These are phyloP conservation scores for Melanostigma gelatinosum DNA, from an alignment of 2,113 vertebrate species.

Conservation along the genomic window DNA sequence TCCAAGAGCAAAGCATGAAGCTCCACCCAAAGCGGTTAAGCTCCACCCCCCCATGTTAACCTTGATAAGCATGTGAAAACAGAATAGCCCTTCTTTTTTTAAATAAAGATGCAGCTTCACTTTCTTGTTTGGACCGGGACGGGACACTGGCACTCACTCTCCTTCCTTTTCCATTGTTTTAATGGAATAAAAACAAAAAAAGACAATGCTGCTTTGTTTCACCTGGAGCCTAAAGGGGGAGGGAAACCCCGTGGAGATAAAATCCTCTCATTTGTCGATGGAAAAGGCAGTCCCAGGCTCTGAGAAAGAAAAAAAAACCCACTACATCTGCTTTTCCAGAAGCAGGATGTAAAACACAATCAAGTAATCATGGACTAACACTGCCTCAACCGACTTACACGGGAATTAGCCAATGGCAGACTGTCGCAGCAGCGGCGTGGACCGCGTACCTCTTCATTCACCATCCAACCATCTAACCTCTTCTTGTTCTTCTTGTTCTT, in stretches of 20 bases:
- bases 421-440: conserved; percentile 42
- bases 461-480: conserved; percentile 55
- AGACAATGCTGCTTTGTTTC: conserved; percentile 12
- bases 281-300: conserved; percentile 46
- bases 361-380: conserved; percentile 63
- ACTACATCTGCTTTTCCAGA: conserved; percentile 33
- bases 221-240: conserved; percentile 34
- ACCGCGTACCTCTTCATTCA: conserved; percentile 63
- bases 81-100: conserved; percentile 20
- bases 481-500: conserved; percentile 52
- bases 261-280: neutral
- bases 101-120: conserved; percentile 17
- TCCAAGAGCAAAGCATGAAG: neutral
- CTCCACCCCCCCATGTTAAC: conserved; percentile 3
- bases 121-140: conserved; percentile 9
- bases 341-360: conserved; percentile 50
- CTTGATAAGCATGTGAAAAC: conserved; percentile 14
- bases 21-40: conserved; percentile 9
- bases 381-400: conserved; percentile 70
- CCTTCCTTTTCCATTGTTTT: conserved; percentile 13
- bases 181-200: conserved; percentile 12
- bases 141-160: neutral
- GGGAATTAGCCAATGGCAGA: conserved; percentile 58
- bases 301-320: neutral
- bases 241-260: neutral